A percentile compares a stretch with the other conserved stretches of the same genome.
Evolutionary conservation across 2,797 vertebrate genomes (phyloP).

Genomic region (Anguilla pacifica): DNA sequence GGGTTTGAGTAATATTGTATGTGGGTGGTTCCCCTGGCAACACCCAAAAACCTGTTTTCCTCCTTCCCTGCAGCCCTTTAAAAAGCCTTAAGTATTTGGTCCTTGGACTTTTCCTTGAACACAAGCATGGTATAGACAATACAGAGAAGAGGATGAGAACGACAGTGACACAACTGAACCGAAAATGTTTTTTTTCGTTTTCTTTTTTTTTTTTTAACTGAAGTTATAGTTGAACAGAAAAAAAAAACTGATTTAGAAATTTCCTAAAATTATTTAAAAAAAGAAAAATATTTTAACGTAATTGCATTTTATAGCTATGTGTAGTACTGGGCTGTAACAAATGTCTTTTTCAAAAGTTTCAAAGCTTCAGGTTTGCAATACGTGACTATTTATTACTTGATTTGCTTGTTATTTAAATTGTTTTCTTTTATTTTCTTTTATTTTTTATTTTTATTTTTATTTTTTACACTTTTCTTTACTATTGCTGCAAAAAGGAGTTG

Average conservation of each 20-base stretch:
- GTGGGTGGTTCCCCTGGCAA: constrained; percentile 73
- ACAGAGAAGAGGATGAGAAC: constrained; percentile 67
- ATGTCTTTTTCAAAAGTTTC: constrained; percentile 59
- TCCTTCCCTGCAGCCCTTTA: constrained; percentile 84
- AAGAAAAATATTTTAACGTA: constrained; percentile 82
- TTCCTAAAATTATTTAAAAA: constrained; percentile 70
- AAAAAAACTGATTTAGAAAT: constrained; percentile 77
- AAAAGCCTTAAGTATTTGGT: constrained; percentile 98
- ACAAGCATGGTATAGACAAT: constrained; percentile 84
- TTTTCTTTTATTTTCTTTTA: constrained; percentile 52
- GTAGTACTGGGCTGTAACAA: constrained; percentile 83
- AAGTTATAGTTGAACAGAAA: constrained; percentile 79
- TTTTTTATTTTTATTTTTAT: constrained; percentile 48
- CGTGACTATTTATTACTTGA: constrained; percentile 91
- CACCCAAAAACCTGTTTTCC: constrained; percentile 78
- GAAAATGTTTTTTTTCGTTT: constrained; percentile 62
- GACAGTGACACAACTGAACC: constrained; percentile 71
- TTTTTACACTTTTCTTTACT: constrained; percentile 60
- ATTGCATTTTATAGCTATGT: constrained; percentile 85
- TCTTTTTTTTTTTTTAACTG: constrained; percentile 64
- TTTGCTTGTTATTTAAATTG: constrained; percentile 78
- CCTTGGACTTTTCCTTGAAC: constrained; percentile 86
- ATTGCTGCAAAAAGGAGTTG: constrained; percentile 78
- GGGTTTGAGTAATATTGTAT: constrained; percentile 73
- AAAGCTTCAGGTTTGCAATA: constrained; percentile 81